Base-by-base conservation (phyloP, 2,797 vertebrate genomes). In the Valencia hispanica region DNA sequence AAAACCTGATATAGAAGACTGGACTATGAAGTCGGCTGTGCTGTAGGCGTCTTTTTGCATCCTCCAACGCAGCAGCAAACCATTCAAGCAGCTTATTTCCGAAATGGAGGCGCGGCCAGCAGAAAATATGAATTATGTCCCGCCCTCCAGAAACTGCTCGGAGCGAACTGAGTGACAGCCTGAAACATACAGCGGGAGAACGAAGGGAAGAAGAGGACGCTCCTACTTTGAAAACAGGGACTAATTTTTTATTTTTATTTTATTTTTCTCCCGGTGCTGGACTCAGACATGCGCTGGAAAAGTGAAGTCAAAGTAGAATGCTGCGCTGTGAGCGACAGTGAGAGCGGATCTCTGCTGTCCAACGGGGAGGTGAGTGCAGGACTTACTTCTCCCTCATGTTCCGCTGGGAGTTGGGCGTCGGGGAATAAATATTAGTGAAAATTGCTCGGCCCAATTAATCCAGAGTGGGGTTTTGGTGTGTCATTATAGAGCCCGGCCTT, bases 251-350 rank as follows among this genome's bases (percentile, higher is more conserved):
- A 5, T 7, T 50, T 2, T 1, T 50, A 6, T 20, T 7, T 6
- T 30, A 45, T 59, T 71, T 68, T 48, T 41, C 25, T n/a, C 0
- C 47, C 25, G 3, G 1, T 88, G 88, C 78, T 15, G 81, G 79
- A 88, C 71, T 15, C 86, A 78, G 70, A 87, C 83, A 98, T 98
- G 97, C 97, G 97, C 93, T 98, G 97, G 97, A 97, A 97, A 94
- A 96, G 95, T 55, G 96, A 96, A 78, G 94, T 94, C 68, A 96
- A 96, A 95, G 96, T 95, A 34, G 94, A 96, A 81, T 95, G 96
- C 80, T 88, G 93, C 83, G 90, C 92, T 53, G 92, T 93, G 47
- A 94, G 95, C 84, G 94, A 93, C 70, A 93, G 94, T 85, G 95
- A 95, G 77, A 86, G 90, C 80, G 95, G 94, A 32, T 92, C 93